Evolutionary conservation across 2,797 vertebrate species (phyloP).

Genomic region (Platalea minor): DNA sequence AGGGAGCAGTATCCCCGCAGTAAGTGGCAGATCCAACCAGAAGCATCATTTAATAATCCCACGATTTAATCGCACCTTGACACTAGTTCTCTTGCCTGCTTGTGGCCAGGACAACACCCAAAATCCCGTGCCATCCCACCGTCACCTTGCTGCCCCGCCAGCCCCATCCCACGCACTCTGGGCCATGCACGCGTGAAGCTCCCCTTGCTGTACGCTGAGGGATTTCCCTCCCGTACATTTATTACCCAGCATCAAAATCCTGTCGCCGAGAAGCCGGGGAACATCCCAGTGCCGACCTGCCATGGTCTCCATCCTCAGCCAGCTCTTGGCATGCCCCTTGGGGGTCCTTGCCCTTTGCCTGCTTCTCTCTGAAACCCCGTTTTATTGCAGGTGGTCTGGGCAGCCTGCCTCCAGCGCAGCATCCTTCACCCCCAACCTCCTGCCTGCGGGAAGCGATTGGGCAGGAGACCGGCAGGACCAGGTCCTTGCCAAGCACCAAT

Average conservation of each 20-base stretch:
- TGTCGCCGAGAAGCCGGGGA: fast-evolving
- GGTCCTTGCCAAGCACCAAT: fast-evolving
- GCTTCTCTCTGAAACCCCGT: background rate
- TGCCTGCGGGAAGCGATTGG: fast-evolving
- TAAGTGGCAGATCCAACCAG: background rate
- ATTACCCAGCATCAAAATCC: background rate
- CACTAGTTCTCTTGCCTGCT: no score
- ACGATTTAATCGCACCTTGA: fast-evolving
- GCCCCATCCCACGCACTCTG: fast-evolving
- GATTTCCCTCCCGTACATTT: fast-evolving
- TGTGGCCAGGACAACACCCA: background rate
- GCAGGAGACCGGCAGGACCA: background rate
- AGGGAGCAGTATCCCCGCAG: fast-evolving
- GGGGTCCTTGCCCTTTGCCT: no score
- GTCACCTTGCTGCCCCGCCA: fast-evolving
- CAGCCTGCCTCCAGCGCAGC: background rate
- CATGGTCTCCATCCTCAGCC: fast-evolving
- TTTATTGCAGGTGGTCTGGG: fast-evolving
- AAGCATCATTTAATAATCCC: background rate
- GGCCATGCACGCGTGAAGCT: fast-evolving
- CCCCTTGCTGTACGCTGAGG: fast-evolving
- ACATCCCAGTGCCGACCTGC: fast-evolving
- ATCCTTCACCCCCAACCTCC: background rate
- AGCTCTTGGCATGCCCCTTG: fast-evolving
- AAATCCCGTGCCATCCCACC: fast-evolving